These are phyloP conservation scores for Nerophis lumbriciformis DNA, from an alignment of 2,113 vertebrate species.

Conservation along the genomic window DNA sequence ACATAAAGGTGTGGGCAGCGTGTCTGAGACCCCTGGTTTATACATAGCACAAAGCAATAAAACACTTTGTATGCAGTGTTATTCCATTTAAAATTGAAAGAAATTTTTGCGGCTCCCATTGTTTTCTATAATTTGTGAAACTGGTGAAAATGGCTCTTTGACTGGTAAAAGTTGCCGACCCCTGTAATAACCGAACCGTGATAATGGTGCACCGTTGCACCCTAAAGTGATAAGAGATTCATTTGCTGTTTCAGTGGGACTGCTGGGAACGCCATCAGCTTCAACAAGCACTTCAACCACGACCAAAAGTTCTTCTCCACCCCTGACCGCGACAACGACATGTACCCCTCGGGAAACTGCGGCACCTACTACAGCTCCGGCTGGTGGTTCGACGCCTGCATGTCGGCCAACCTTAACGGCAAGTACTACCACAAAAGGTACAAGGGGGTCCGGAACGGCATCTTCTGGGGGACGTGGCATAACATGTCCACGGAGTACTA, in stretches of 20 bases:
- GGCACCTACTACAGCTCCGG: conserved; percentile 90
- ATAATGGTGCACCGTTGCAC: neutral
- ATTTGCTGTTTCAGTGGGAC: conserved; percentile 73
- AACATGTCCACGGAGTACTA: conserved; percentile 70
- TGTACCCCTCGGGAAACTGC: conserved; percentile 87
- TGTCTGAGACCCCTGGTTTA: no score
- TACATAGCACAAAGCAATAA: no score
- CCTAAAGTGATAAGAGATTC: neutral
- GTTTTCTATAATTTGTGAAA: no score
- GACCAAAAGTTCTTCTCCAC: conserved; percentile 94
- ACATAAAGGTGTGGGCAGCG: no score
- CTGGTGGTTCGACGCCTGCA: conserved; percentile 97
- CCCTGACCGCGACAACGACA: conserved; percentile 89
- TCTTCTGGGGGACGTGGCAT: conserved; percentile 96
- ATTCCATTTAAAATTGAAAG: no score
- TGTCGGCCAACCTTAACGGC: conserved; percentile 96
- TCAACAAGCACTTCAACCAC: conserved; percentile 84
- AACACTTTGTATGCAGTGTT: no score
- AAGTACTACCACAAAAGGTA: conserved; percentile 92
- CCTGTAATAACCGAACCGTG: no score
- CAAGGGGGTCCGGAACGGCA: conserved; percentile 89
- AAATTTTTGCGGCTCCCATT: no score
- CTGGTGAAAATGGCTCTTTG: no score
- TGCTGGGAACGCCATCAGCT: conserved; percentile 86
- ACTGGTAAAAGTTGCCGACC: no score